Conservation (phyloP, 2,113 vertebrate genomes). For the Helogale parvula region DNA sequence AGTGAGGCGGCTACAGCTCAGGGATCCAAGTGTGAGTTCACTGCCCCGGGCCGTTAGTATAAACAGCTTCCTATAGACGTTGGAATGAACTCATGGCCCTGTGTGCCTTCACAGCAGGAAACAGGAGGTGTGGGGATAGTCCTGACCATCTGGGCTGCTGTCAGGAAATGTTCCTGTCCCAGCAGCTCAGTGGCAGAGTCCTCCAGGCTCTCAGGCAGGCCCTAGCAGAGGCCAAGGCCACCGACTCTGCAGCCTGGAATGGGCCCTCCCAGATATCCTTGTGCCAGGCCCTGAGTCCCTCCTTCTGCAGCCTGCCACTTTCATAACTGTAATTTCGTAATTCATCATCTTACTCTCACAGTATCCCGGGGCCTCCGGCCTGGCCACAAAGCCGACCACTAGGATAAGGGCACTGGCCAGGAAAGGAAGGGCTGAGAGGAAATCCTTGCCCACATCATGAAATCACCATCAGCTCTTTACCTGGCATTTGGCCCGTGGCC, state of each 20-base stretch:
- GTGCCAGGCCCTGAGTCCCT: not conserved
- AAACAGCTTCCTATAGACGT: not conserved
- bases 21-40: not conserved
- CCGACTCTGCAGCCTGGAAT: not conserved
- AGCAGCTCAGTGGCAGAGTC: not conserved
- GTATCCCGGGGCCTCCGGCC: not conserved
- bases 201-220: not conserved
- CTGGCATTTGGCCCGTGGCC: not conserved
- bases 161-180: not conserved
- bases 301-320: not conserved
- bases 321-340: not conserved
- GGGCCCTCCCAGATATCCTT: not conserved
- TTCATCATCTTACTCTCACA: not conserved
- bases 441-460: not conserved
- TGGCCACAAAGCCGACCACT: not conserved
- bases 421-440: not conserved
- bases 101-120: not conserved
- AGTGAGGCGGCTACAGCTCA: not conserved
- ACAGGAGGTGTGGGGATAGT: not conserved
- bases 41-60: not conserved
- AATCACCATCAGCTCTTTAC: not conserved
- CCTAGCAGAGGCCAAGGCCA: not conserved
- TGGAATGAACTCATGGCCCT: not conserved
- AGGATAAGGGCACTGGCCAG: not conserved
- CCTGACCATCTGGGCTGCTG: not conserved